Percentiles rank a stretch among this genome's conserved stretches.
Evolutionary conservation across 1,140 invertebrate genomes (phyloP).

Genomic region (Mycetomoellerius zeteki): DNA sequence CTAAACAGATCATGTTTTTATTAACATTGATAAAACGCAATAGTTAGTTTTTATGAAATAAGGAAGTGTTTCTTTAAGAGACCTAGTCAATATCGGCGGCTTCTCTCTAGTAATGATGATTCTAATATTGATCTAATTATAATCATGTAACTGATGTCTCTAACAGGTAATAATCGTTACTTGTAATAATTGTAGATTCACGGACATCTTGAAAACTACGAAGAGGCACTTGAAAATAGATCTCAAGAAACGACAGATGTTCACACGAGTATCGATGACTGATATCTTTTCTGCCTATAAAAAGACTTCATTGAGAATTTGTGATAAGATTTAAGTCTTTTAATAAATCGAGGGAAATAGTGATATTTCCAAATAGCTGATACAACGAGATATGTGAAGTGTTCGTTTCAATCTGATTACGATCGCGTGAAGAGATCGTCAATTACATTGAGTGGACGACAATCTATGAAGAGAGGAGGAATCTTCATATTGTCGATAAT

Average conservation of each 20-base stretch:
- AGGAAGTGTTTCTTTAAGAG: too few relatives aligned
- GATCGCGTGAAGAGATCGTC: not conserved
- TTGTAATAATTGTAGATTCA: not conserved
- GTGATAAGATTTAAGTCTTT: not conserved
- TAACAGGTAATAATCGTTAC: not conserved
- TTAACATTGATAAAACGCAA: too few relatives aligned
- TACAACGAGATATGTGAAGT: constrained; percentile 13
- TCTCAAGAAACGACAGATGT: not conserved
- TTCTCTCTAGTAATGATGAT: not conserved
- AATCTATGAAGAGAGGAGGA: not conserved
- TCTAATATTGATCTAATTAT: not conserved
- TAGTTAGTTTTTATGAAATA: too few relatives aligned
- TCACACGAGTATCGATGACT: not conserved
- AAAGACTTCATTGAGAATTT: not conserved
- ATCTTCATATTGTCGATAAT: not conserved
- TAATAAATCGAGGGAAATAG: not conserved
- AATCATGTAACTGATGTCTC: not conserved
- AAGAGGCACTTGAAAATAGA: constrained; percentile 14
- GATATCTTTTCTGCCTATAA: not conserved
- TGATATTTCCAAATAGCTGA: constrained; percentile 3
- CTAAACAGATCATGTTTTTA: too few relatives aligned
- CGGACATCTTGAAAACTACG: not conserved
- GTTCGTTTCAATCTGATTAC: not conserved
- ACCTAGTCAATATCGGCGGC: not conserved
- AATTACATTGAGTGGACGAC: not conserved